Base-by-base conservation (phyloP, 1,140 invertebrate genomes). In the Neodiprion fabricii region DNA sequence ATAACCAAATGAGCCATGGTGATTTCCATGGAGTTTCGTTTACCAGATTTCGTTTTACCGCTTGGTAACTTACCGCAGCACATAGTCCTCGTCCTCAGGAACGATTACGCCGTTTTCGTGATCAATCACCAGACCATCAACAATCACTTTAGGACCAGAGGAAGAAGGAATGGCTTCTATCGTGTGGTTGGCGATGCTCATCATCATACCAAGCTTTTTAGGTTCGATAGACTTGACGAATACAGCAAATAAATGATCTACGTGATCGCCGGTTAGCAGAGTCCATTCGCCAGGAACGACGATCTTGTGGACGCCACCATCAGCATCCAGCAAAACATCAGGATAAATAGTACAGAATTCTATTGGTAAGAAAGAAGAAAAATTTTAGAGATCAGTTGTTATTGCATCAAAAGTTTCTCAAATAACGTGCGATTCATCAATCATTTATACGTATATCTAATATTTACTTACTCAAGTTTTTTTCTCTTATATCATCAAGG, bases 291-390 rank as follows among this genome's bases (percentile, higher is more conserved):
- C 70, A 8, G 78, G 17, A n/a, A 81, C n/a, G 0, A 61, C 23
- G 67, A 78, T 77, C 10, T 78, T 76, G 40, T 80, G 68, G 5
- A 75, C 74, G 7, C 70, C 72, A 49, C 80, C 79, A 11, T 85
- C 78, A 9, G 75, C 53, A 9, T 75, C 81, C 7, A 83, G 17
- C 7, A 79, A 4, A 9, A 77, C 53, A 68, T 80, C 53, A 3
- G 81, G 79, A 48, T 82, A 79, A 8, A 82, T 1, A 1, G 83
- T 80, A 49, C 85, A 86, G 0, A 80, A 21, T 61, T 78, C 84
- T 85, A 68, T 40, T 12, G 50, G 5, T 3, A 40, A 40, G 0
- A 40, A 40, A 40, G 28, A 40, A 72, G 61, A 65, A 65, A 21
- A 21, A 70, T 70, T 14, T 40, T 17, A 9, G 28, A 70, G 1